A percentile compares a stretch with the other conserved stretches of the same genome.
Conservation (phyloP, 2,113 vertebrate species). For the Cygnus atratus region DNA sequence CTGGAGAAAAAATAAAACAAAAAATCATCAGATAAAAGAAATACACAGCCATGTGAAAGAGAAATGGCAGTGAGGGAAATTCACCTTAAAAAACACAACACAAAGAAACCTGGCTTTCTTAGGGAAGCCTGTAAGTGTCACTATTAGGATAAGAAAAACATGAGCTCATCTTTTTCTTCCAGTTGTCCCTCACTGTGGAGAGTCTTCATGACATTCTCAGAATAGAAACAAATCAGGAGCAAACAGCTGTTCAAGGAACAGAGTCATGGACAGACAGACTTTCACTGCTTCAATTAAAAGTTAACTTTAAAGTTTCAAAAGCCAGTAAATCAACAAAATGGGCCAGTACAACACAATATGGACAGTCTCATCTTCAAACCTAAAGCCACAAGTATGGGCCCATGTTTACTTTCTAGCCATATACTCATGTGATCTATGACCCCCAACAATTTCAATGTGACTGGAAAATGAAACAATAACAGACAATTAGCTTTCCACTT, state of each 20-base stretch:
- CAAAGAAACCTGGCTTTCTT: constrained; percentile 7
- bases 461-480: constrained; percentile 21
- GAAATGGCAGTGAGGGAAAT: not conserved
- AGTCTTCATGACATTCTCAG: constrained; percentile 39
- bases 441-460: constrained; percentile 41
- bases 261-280: constrained; percentile 19
- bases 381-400: not conserved
- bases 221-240: constrained; percentile 60
- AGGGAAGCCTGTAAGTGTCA: not conserved
- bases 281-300: not conserved
- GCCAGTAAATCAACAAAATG: not conserved
- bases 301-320: constrained; percentile 47
- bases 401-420: not conserved
- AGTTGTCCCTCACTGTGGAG: constrained; percentile 42
- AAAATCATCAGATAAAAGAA: not conserved
- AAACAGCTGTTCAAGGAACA: constrained; percentile 43
- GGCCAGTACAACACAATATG: not conserved
- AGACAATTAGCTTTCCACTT: not conserved
- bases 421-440: not conserved
- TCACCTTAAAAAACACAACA: not conserved
- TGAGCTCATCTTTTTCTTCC: constrained; percentile 51
- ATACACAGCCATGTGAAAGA: not conserved
- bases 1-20: not conserved
- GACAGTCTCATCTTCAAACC: not conserved
- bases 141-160: constrained; percentile 35